Evolutionary conservation across 2,797 vertebrate species (phyloP).

Genomic region (Sebastes umbrosus): DNA sequence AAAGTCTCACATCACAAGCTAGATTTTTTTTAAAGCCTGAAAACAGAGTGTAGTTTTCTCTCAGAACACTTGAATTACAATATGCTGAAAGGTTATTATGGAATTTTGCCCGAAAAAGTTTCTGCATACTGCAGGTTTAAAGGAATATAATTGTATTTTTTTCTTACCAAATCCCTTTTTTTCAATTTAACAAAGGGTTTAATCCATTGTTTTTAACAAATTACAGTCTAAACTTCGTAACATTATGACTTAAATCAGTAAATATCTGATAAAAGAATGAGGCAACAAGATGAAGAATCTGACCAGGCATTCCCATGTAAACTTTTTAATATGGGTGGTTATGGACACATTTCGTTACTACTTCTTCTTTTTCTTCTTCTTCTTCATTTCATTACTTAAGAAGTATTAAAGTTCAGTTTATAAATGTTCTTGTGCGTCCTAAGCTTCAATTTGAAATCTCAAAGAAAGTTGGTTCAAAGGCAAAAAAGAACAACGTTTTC

Average conservation of each 20-base stretch:
- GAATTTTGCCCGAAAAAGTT: too few species aligned
- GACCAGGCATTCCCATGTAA: background rate
- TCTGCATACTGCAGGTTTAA: too few species aligned
- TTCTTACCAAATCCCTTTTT: background rate
- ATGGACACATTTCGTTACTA: background rate
- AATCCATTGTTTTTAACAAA: background rate
- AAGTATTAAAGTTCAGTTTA: background rate
- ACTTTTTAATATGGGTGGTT: background rate
- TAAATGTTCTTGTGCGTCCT: background rate
- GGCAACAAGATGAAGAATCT: background rate
- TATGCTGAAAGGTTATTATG: accelerated
- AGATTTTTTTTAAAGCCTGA: too few species aligned
- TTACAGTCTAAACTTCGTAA: background rate
- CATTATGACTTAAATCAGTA: background rate
- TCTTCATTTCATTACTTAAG: accelerated
- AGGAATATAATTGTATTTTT: background rate
- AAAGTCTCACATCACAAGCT: too few species aligned
- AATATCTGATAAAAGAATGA: background rate
- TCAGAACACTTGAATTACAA: too few species aligned
- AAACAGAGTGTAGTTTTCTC: too few species aligned
- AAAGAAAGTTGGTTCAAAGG: background rate
- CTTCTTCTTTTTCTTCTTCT: too few species aligned
- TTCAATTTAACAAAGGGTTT: background rate
- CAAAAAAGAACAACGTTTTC: background rate
- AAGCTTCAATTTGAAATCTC: background rate